Percentiles rank a stretch among this genome's conserved stretches.
Conservation (phyloP, 2,888 invertebrate genomes). For the Helicoverpa assulta region DNA sequence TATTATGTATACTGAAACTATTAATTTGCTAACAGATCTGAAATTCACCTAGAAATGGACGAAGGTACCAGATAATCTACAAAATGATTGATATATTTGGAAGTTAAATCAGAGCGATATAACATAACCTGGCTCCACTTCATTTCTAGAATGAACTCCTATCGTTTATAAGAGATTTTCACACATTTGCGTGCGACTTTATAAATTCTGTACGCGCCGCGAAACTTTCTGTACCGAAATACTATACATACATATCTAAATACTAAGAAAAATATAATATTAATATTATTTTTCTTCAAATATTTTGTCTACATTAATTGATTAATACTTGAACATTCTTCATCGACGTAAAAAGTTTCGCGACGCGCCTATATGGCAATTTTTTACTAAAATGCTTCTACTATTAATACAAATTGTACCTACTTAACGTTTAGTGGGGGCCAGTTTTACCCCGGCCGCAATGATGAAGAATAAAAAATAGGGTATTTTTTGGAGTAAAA, state of each 20-base stretch:
- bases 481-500: slow-evolving; percentile 46
- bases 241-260: slow-evolving; percentile 74
- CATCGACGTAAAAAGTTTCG: slow-evolving; percentile 65
- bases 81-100: slow-evolving; percentile 44
- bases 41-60: slow-evolving; percentile 43
- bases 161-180: slow-evolving; percentile 46
- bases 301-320: slow-evolving; percentile 76
- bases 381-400: slow-evolving; percentile 76
- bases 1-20: slow-evolving; percentile 74
- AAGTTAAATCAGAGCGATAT: slow-evolving; percentile 35
- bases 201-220: slow-evolving; percentile 55
- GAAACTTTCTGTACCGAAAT: slow-evolving; percentile 60
- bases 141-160: slow-evolving; percentile 51
- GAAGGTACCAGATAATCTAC: slow-evolving; percentile 40
- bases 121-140: slow-evolving; percentile 43
- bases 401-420: slow-evolving; percentile 80
- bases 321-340: slow-evolving; percentile 74
- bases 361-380: slow-evolving; percentile 71
- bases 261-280: slow-evolving; percentile 80
- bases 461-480: slow-evolving; percentile 53
- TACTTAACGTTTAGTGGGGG: slow-evolving; percentile 78
- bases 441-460: slow-evolving; percentile 54
- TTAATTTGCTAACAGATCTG: slow-evolving; percentile 67
- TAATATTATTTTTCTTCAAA: slow-evolving; percentile 67
- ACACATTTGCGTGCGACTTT: slow-evolving; percentile 49